Percentiles rank a stretch among this genome's conserved stretches.
Evolutionary conservation across 2,888 invertebrate genomes (phyloP).

Genomic region (Eupithecia dodoneata): DNA sequence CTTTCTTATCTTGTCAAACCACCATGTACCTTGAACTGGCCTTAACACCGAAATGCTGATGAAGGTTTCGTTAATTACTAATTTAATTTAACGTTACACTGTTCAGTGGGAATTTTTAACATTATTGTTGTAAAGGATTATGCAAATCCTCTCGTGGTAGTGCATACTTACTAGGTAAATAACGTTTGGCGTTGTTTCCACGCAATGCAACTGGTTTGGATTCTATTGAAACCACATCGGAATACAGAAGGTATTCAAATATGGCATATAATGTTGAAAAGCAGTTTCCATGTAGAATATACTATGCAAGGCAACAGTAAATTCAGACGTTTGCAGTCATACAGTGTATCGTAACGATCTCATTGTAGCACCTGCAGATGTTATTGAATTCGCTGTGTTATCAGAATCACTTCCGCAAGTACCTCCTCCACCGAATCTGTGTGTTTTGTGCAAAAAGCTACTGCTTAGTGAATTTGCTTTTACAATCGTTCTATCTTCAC

Average conservation of each 20-base stretch:
- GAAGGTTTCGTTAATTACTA: conserved; percentile 44
- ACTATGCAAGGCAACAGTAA: conserved; percentile 12
- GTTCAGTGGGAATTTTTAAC: conserved; percentile 8
- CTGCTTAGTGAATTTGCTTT: conserved; percentile 13
- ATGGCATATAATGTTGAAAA: conserved; percentile 19
- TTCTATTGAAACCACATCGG: conserved; percentile 10
- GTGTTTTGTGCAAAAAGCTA: conserved; percentile 9
- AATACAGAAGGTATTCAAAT: conserved; percentile 13
- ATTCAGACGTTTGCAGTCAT: conserved; percentile 17
- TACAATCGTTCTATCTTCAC: background rate
- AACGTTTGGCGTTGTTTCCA: conserved; percentile 8
- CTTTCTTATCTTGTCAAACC: conserved; percentile 62
- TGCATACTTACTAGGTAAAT: background rate
- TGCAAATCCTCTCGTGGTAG: background rate
- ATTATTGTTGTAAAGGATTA: conserved; percentile 4
- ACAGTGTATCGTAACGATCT: conserved; percentile 16
- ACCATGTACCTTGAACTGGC: conserved; percentile 58
- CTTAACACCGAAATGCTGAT: conserved; percentile 48
- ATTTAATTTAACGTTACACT: conserved; percentile 31
- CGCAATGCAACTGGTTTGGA: conserved; percentile 14
- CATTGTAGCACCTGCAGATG: conserved; percentile 21
- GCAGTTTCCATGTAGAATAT: conserved; percentile 14
- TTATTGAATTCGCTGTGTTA: conserved; percentile 29
- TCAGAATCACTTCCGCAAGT: conserved; percentile 20
- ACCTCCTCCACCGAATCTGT: conserved; percentile 8